Conservation (phyloP, 1,140 invertebrate genomes). For the Apis dorsata region DNA sequence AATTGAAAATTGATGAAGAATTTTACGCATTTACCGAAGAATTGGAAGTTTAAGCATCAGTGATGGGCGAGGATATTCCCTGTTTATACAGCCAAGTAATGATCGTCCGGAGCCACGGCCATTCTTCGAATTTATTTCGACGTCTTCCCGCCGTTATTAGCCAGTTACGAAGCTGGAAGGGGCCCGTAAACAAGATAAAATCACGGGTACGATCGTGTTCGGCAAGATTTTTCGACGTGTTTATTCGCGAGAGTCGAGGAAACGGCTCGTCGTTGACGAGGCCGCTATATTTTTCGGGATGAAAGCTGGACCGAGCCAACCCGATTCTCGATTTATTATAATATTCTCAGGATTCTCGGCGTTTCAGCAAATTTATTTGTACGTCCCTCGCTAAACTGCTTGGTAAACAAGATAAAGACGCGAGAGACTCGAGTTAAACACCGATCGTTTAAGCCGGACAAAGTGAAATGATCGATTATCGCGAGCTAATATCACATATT, state of each 20-base stretch:
- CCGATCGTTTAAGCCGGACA: not conserved
- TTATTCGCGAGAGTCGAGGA: constrained; percentile 5
- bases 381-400: constrained; percentile 11
- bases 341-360: not conserved
- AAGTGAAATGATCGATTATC: constrained; percentile 11
- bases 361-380: constrained; percentile 20
- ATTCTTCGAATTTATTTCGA: constrained; percentile 52
- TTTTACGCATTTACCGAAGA: not conserved
- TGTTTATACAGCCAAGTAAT: constrained; percentile 11
- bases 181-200: constrained; percentile 54
- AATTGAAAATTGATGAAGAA: not conserved
- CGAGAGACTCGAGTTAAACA: not conserved
- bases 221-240: constrained; percentile 15
- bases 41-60: not conserved
- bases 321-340: not conserved
- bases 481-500: not conserved
- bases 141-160: constrained; percentile 44
- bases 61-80: not conserved
- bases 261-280: constrained; percentile 1
- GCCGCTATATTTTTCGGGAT: constrained; percentile 2
- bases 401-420: constrained; percentile 27
- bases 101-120: constrained; percentile 6
- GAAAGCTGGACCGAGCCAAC: not conserved
- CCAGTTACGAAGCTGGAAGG: constrained; percentile 23
- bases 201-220: constrained; percentile 3